phyloP scores from a whole-genome alignment of 2,113 vertebrate genomes.

The Thymallus thymallus region DNA sequence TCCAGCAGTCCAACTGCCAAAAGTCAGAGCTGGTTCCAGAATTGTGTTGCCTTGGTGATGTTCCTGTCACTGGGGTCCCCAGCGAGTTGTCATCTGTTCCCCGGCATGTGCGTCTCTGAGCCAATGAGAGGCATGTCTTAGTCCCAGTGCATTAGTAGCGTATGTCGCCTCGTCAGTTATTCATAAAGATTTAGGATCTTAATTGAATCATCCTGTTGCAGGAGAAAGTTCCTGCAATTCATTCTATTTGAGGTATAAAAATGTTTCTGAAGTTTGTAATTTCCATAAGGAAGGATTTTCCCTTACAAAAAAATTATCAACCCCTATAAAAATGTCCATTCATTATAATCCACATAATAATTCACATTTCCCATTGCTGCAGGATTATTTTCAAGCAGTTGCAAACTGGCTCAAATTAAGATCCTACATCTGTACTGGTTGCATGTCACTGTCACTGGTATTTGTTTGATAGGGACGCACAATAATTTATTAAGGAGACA shows the following conservation, averaged over 20 bases:
- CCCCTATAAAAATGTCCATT: too few relatives aligned
- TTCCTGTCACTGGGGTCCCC: neutral
- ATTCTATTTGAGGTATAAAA: too few relatives aligned
- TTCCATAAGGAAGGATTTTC: too few relatives aligned
- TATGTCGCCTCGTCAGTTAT: constrained; percentile 26
- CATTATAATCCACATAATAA: too few relatives aligned
- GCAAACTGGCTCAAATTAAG: too few relatives aligned
- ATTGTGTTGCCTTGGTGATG: neutral
- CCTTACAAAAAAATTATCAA: too few relatives aligned
- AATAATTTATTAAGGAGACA: constrained; percentile 26
- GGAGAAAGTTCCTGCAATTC: too few relatives aligned
- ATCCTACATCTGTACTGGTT: neutral
- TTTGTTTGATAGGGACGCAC: constrained; percentile 17
- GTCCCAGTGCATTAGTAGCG: constrained; percentile 18
- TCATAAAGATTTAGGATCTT: constrained; percentile 4
- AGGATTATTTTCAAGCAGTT: too few relatives aligned
- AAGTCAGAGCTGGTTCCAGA: neutral
- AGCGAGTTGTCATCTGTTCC: neutral
- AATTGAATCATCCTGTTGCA: too few relatives aligned
- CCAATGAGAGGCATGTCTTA: constrained; percentile 17
- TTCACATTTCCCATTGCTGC: too few relatives aligned
- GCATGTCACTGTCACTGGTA: constrained; percentile 23
- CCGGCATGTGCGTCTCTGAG: constrained; percentile 1
- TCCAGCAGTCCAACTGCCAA: neutral
- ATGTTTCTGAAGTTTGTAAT: too few relatives aligned